Evolutionary conservation across 2,797 vertebrate species (phyloP).

Genomic region (Syngnathus rostellatus): DNA sequence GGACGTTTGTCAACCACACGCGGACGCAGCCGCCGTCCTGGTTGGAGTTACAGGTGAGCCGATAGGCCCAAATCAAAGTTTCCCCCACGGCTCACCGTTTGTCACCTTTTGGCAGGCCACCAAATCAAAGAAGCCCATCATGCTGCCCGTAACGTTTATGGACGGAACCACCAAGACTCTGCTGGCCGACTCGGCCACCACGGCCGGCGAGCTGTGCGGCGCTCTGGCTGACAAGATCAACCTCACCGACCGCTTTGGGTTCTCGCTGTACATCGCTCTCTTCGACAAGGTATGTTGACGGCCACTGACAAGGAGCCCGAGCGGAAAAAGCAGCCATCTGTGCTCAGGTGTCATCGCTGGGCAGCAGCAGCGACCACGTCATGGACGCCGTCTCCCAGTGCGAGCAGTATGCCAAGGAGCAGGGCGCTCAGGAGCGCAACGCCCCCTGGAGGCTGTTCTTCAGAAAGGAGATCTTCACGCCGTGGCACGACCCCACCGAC

Average conservation of each 20-base stretch:
- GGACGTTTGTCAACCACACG: constrained; percentile 87
- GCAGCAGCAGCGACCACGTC: constrained; percentile 89
- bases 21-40: constrained; percentile 93
- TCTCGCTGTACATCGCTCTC: constrained; percentile 94
- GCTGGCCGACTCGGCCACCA: constrained; percentile 90
- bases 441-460: constrained; percentile 96
- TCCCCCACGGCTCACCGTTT: too few relatives aligned
- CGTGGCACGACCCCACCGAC: constrained; percentile 84
- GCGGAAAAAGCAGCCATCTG: too few relatives aligned
- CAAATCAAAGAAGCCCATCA: constrained; percentile 96
- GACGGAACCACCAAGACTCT: constrained; percentile 95
- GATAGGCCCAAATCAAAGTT: too few relatives aligned
- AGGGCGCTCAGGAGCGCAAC: constrained; percentile 93
- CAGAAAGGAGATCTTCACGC: constrained; percentile 94
- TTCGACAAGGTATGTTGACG: constrained; percentile 85
- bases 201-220: constrained; percentile 87
- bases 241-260: constrained; percentile 87
- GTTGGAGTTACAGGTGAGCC: constrained; percentile 89
- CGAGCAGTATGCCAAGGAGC: constrained; percentile 95
- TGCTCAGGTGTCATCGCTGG: constrained; percentile 83
- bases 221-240: constrained; percentile 88
- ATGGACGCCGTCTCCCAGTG: constrained; percentile 98
- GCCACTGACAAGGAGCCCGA: too few relatives aligned
- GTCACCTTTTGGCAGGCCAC: constrained; percentile 73
- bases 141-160: constrained; percentile 95